phyloP scores from a whole-genome alignment of 2,113 vertebrate species.

The Rhinopithecus roxellana region DNA sequence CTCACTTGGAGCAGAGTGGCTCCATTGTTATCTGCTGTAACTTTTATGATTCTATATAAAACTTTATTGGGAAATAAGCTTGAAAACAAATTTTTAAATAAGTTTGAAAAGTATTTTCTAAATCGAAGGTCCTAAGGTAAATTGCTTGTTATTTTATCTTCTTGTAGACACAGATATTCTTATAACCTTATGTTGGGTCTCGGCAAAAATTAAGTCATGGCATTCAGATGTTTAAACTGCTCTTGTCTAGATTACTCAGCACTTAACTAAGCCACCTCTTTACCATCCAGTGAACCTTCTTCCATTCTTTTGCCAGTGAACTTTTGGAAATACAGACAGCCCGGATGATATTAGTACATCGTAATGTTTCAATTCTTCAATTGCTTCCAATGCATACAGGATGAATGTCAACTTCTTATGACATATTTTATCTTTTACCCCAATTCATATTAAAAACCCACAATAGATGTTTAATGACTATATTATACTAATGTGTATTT shows the following conservation, averaged over 20 bases:
- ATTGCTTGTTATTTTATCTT: neutral
- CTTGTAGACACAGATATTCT: neutral
- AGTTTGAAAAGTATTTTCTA: neutral
- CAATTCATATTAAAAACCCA: neutral
- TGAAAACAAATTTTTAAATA: neutral
- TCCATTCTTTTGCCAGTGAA: neutral
- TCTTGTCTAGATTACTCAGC: neutral
- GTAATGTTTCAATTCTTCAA: neutral
- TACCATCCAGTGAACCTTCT: fast-evolving
- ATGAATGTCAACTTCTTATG: neutral
- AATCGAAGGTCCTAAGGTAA: neutral
- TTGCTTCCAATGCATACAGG: neutral
- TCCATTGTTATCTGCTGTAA: neutral
- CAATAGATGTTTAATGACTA: neutral
- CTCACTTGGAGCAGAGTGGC: neutral
- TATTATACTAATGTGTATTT: neutral
- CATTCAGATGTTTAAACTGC: neutral
- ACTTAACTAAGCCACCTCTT: neutral
- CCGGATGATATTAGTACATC: neutral
- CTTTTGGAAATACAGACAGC: neutral
- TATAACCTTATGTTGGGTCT: neutral
- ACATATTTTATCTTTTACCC: neutral
- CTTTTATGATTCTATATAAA: neutral
- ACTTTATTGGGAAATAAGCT: neutral
- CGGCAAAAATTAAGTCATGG: neutral